Evolutionary conservation across 2,888 invertebrate species (phyloP), one percentile per base, ranked within the genome.

Genomic region (Elmis aenea): DNA sequence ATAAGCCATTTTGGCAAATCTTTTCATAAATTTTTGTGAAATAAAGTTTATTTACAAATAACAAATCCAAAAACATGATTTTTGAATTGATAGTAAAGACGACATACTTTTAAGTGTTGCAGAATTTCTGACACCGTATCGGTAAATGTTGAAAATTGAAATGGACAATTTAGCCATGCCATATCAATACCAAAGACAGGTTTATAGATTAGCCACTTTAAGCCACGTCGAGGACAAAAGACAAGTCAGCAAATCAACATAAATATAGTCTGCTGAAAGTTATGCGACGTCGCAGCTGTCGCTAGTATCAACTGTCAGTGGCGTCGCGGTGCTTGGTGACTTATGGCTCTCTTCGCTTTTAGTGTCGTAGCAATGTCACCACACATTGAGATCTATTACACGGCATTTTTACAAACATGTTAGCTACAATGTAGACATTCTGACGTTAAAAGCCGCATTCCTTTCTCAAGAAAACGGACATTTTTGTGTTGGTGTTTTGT

Each of bases 131-230:
- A n/a, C n/a, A n/a, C n/a, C n/a, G n/a, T n/a, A n/a, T n/a, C n/a
- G n/a, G n/a, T n/a, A n/a, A n/a, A n/a, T n/a, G 42, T 46, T 51
- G 50, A 51, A 51, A 46, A 51, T 48, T 51, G 50, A 40, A 51
- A 46, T 51, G 47, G 50, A 48, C 48, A 48, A 45, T 47, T 42
- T 46, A 46, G 48, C 46, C 50, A 48, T 26, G 42, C 45, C 47
- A 43, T 51, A 48, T 51, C 50, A 48, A 40, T 39, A 30, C 39
- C 35, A 37, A 43, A 28, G 42, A 45, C 50, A 48, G 47, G 45
- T 48, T 48, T 48, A 51, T 51, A 38, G 48, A 51, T 48, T 51
- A 51, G 43, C 36, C 33, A 46, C 45, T 42, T 36, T 41, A 37
- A 34, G 30, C 39, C 32, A 29, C 45, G 41, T 48, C 38, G 30